A percentile compares a stretch with the other conserved stretches of the same genome.
phyloP scores from a whole-genome alignment of 2,113 vertebrate genomes.

The Gallinago paraguaiae region DNA sequence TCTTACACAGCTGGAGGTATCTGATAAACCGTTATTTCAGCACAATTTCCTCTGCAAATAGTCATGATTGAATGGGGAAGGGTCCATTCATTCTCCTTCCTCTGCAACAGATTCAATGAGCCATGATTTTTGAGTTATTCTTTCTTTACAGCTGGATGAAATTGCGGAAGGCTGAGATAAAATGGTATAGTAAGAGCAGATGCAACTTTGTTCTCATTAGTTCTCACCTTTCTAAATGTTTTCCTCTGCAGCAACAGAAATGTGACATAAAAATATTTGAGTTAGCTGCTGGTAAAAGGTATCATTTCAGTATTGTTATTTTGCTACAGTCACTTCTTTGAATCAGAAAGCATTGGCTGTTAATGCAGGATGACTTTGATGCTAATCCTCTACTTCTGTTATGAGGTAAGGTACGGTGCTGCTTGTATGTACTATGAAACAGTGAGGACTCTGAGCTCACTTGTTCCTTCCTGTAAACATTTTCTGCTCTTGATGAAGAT shows the following conservation, averaged over 20 bases:
- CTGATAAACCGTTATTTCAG: not conserved
- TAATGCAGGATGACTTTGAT: not conserved
- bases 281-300: not conserved
- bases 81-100: conserved; percentile 4
- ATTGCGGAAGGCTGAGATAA: not conserved
- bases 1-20: not conserved
- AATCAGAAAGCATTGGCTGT: not conserved
- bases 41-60: conserved; percentile 32
- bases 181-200: not conserved
- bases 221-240: not conserved
- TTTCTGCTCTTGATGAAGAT: not conserved
- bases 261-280: not conserved
- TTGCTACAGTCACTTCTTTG: not conserved
- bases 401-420: not conserved
- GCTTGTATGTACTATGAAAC: not conserved
- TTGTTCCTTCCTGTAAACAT: not conserved
- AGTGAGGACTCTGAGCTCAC: not conserved
- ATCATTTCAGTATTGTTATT: not conserved
- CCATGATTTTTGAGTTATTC: conserved; percentile 17
- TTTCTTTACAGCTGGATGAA: conserved; percentile 15
- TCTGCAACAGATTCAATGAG: conserved; percentile 13
- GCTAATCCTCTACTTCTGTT: not conserved
- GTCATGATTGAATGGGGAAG: not conserved
- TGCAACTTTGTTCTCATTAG: not conserved
- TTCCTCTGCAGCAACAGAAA: not conserved